Base-by-base conservation (phyloP, 2,888 invertebrate genomes). In the Hecatera dysodea region DNA sequence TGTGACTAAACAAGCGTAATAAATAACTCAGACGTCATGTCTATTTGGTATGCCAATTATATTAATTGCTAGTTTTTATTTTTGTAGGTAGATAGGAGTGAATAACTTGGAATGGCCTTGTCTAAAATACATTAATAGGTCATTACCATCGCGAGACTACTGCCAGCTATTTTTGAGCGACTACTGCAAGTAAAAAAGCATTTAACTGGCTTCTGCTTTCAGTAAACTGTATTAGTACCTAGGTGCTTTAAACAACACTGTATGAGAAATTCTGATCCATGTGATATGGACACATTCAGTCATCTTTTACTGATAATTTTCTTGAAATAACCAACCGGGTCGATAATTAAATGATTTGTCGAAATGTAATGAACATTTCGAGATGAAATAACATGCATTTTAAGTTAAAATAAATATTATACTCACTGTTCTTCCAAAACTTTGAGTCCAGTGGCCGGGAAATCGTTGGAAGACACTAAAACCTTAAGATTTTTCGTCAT, bases 391-490 rank as follows among this genome's bases (percentile, higher is more conserved):
- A 27, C 0, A 19, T 29, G n/a, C 0, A 24, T 36, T 36, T 50
- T 29, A 22, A 15, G 12, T 36, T 15, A 19, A 57, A 52, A 61
- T 33, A 36, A 33, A 33, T 60, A 39, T 50, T 48, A 46, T 81
- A 96, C 97, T 96, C 92, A 97, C 97, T 96, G 96, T 88, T 97
- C 94, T 80, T 95, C 91, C 19, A 98, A 93, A 73, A 98, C 88
- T 67, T 97, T 95, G 27, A 98, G 90, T 55, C 97, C 98, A 77
- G 96, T 96, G 64, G 96, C 91, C 1, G 98, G 97, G 78, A 97
- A 97, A 89, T 97, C 97, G 1, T 97, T 96, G 46, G 98, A 97
- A 7, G 98, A 97, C 36, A 98, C 96, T 73, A 98, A 96, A 77
- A 98, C 97, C 93, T 97, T 97, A 0, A 93, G 85, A 86, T 94